Conservation (phyloP, 2,888 invertebrate species). For the Sinohyriopsis cumingii region DNA sequence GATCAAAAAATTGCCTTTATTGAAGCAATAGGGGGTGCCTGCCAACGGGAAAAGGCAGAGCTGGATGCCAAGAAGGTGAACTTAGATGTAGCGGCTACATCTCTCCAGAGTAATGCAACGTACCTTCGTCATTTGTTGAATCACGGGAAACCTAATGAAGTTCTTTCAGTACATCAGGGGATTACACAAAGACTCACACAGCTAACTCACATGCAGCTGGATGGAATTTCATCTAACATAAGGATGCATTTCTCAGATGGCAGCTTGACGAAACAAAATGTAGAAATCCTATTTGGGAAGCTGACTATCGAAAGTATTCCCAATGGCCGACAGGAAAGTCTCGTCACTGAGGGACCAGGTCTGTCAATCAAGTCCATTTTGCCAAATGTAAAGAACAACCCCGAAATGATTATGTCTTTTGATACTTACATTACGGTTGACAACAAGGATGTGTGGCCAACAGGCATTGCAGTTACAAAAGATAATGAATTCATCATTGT, state of each 20-base stretch:
- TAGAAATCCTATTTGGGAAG: constrained; percentile 55
- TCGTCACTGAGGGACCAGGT: constrained; percentile 21
- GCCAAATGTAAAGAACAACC: constrained; percentile 41
- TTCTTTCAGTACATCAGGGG: constrained; percentile 44
- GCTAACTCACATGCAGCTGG: constrained; percentile 51
- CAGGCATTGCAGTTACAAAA: constrained; percentile 54
- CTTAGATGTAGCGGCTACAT: constrained; percentile 39
- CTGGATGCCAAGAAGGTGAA: constrained; percentile 38
- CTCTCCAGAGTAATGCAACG: constrained; percentile 42
- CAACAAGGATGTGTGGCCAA: constrained; percentile 63
- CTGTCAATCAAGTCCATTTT: constrained; percentile 44
- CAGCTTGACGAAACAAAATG: constrained; percentile 39
- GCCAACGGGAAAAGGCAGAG: constrained; percentile 35
- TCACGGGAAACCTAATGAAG: constrained; percentile 57
- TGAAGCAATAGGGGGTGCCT: constrained; percentile 33
- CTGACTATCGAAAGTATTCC: constrained; percentile 41
- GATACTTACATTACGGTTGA: constrained; percentile 47
- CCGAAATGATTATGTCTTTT: constrained; percentile 43
- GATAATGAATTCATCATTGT: constrained; percentile 54
- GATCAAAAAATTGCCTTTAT: constrained; percentile 40
- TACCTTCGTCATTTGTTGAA: constrained; percentile 43
- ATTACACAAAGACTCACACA: constrained; percentile 54
- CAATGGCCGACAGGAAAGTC: constrained; percentile 37
- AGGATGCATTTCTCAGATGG: constrained; percentile 49
- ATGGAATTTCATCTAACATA: constrained; percentile 46